A percentile compares a stretch with the other conserved stretches of the same genome.
These are phyloP conservation scores for Sebastes oblongus DNA, from an alignment of 2,797 vertebrate genomes.

Conservation along the genomic window DNA sequence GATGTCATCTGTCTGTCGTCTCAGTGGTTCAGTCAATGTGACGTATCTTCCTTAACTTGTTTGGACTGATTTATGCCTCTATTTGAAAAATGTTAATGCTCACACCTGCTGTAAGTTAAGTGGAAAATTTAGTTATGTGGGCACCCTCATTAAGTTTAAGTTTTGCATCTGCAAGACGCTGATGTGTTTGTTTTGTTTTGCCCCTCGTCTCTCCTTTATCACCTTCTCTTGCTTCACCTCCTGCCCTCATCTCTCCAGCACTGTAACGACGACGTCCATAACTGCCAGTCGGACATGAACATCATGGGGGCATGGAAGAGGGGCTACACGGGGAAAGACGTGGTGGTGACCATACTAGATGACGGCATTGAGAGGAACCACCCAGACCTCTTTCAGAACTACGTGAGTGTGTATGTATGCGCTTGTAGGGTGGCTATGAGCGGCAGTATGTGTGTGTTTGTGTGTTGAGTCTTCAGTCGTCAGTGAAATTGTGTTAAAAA, in stretches of 20 bases:
- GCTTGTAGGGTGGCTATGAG: slow-evolving; percentile 27
- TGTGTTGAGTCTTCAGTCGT: no score
- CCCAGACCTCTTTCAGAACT: slow-evolving; percentile 95
- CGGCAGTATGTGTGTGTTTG: background rate
- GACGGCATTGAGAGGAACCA: slow-evolving; percentile 98
- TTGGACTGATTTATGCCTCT: slow-evolving; percentile 9
- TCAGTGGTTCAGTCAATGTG: background rate
- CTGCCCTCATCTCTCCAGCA: slow-evolving; percentile 79
- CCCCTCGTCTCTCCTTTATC: background rate
- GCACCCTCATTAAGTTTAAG: background rate
- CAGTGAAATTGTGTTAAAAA: background rate
- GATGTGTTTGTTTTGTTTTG: background rate
- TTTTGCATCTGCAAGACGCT: background rate
- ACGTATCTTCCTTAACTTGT: background rate
- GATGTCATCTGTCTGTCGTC: background rate
- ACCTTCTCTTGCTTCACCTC: background rate
- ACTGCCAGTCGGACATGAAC: slow-evolving; percentile 99
- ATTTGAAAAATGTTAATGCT: background rate
- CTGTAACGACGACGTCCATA: slow-evolving; percentile 94
- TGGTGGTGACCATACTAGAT: slow-evolving; percentile 97
- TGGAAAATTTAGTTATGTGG: background rate
- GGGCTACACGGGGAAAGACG: slow-evolving; percentile 97
- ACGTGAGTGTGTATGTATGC: slow-evolving; percentile 87
- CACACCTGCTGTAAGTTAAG: background rate
- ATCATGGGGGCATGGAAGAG: slow-evolving; percentile 98